Conservation (phyloP, 2,113 vertebrate genomes). For the Heterotilapia buettikoferi region DNA sequence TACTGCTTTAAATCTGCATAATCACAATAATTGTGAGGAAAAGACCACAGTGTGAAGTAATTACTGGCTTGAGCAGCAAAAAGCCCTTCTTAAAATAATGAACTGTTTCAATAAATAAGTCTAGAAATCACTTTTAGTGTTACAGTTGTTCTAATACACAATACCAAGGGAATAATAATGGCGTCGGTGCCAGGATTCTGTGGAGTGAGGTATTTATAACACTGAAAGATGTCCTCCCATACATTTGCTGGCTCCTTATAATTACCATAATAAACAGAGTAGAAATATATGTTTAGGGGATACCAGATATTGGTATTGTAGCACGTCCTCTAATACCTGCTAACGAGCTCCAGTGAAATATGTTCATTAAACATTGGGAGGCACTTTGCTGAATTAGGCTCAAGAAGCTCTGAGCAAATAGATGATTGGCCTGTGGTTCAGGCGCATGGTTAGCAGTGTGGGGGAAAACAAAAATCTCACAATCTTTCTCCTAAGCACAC, state of each 20-base stretch:
- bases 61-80: constrained; percentile 25
- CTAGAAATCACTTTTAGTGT: constrained; percentile 6
- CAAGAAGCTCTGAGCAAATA: neutral
- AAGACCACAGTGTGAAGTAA: constrained; percentile 34
- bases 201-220: constrained; percentile 9
- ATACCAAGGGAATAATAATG: neutral
- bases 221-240: neutral
- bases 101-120: constrained; percentile 34
- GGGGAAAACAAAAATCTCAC: neutral
- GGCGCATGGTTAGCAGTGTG: neutral
- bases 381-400: constrained; percentile 9
- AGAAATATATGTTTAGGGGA: constrained; percentile 14
- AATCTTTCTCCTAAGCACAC: neutral
- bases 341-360: constrained; percentile 16
- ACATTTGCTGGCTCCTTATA: neutral
- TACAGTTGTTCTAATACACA: constrained; percentile 3
- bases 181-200: constrained; percentile 1
- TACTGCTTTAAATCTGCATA: constrained; percentile 15
- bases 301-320: constrained; percentile 20
- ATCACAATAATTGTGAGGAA: constrained; percentile 43
- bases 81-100: constrained; percentile 26
- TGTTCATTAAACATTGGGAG: constrained; percentile 23
- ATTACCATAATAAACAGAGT: constrained; percentile 30
- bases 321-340: neutral
- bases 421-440: constrained; percentile 19